These are phyloP conservation scores for Urocyon cinereoargenteus DNA, from an alignment of 2,797 vertebrate species.

Conservation along the genomic window DNA sequence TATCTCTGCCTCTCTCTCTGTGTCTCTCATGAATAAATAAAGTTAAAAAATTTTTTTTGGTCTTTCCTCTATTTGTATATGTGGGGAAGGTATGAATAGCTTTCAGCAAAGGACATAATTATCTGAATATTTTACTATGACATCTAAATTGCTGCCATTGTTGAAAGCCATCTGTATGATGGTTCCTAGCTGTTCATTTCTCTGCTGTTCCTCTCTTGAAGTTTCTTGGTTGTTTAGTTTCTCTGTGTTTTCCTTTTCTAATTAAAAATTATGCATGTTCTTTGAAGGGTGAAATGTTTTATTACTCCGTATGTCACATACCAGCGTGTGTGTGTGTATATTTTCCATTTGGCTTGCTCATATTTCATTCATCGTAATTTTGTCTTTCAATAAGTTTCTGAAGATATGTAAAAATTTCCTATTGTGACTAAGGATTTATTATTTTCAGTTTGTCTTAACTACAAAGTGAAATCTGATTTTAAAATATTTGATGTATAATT, in stretches of 20 bases:
- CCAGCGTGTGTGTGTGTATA: not conserved
- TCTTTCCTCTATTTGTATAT: conserved; percentile 35
- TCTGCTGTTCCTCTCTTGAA: not conserved
- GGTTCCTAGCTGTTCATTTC: not conserved
- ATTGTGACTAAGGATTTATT: not conserved
- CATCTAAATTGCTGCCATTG: not conserved
- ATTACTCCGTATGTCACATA: not conserved
- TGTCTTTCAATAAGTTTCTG: not conserved
- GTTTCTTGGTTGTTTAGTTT: conserved; percentile 8
- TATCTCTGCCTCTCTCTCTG: no score
- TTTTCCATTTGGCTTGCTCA: conserved; percentile 15
- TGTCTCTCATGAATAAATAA: no score
- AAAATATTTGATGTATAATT: not conserved
- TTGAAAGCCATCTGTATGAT: not conserved
- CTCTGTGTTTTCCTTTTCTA: conserved; percentile 32
- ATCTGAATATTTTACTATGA: not conserved
- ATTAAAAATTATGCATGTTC: not conserved
- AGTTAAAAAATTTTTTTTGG: not conserved
- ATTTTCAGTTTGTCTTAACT: not conserved
- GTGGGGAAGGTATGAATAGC: not conserved
- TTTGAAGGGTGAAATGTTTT: not conserved
- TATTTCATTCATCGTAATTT: conserved; percentile 1
- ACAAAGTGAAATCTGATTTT: not conserved
- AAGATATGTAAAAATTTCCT: not conserved
- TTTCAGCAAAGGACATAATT: conserved; percentile 21